Conservation (phyloP, 1,140 invertebrate species). For the Drosophila tsacasi region DNA sequence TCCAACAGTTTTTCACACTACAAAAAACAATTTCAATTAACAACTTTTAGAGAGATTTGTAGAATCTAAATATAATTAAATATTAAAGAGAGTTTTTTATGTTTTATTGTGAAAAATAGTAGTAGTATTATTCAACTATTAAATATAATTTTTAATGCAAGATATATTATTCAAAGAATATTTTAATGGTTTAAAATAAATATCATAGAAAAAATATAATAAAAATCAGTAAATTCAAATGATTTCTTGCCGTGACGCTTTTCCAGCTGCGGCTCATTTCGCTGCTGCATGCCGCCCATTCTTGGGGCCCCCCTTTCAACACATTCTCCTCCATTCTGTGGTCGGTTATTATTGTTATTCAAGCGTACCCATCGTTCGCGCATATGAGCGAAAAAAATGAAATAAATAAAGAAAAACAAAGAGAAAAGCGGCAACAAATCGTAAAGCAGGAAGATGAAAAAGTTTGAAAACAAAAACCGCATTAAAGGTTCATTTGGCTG, state of each 20-base stretch:
- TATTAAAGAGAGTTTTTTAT: background rate
- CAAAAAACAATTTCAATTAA: background rate
- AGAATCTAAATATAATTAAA: background rate
- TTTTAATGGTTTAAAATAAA: too few relatives aligned
- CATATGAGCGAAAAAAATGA: conserved; percentile 31
- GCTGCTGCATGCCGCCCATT: conserved; percentile 73
- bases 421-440: conserved; percentile 29
- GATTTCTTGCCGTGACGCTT: conserved; percentile 21
- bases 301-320: conserved; percentile 50
- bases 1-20: conserved; percentile 35
- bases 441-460: conserved; percentile 41
- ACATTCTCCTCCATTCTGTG: conserved; percentile 51
- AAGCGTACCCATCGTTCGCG: conserved; percentile 30
- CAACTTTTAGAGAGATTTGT: background rate
- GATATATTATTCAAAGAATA: background rate
- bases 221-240: background rate
- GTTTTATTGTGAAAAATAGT: background rate
- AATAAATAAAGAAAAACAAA: conserved; percentile 21
- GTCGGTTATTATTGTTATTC: conserved; percentile 57
- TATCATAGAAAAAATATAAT: too few relatives aligned
- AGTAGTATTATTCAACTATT: background rate
- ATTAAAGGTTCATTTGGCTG: conserved; percentile 81
- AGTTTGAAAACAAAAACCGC: conserved; percentile 67
- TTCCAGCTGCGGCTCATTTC: conserved; percentile 52
- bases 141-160: background rate